These are phyloP conservation scores for Xestia sexstrigata DNA, from an alignment of 2,888 invertebrate genomes.

Conservation along the genomic window DNA sequence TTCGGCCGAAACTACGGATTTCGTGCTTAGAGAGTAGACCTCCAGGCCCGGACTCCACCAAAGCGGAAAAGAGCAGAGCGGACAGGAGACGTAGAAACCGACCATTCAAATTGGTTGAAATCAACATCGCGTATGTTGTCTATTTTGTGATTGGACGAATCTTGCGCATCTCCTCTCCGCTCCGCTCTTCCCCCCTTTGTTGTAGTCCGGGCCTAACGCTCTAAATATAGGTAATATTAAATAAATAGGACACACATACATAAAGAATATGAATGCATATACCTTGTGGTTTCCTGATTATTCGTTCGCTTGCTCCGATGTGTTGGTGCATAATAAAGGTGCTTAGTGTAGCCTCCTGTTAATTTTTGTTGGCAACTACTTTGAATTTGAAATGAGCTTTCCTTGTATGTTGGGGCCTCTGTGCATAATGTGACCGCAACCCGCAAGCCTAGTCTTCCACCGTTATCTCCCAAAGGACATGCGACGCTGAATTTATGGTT, in stretches of 20 bases:
- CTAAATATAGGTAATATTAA: background rate
- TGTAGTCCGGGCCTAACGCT: background rate
- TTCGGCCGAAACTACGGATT: no score
- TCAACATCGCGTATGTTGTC: no score
- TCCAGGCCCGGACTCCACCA: no score
- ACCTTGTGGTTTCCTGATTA: constrained; percentile 36
- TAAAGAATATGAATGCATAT: background rate
- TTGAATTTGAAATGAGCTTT: constrained; percentile 66
- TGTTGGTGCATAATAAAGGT: constrained; percentile 62
- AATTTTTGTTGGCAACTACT: constrained; percentile 61
- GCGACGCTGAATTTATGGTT: constrained; percentile 39
- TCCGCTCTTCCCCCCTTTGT: no score
- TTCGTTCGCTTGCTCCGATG: constrained; percentile 36
- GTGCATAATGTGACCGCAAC: constrained; percentile 66
- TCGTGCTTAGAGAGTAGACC: no score
- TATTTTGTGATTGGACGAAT: no score
- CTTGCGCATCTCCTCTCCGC: no score
- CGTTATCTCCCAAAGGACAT: constrained; percentile 60
- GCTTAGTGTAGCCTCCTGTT: constrained; percentile 29
- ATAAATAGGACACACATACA: background rate
- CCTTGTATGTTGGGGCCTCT: constrained; percentile 50
- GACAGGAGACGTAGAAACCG: no score
- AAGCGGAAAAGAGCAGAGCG: no score
- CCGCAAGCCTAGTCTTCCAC: constrained; percentile 45
- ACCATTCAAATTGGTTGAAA: no score